A percentile compares a stretch with the other conserved stretches of the same genome.
Evolutionary conservation across 53 echinoderm and acorn worm genomes (phyloP).

Genomic region (Echinometra lucunter): DNA sequence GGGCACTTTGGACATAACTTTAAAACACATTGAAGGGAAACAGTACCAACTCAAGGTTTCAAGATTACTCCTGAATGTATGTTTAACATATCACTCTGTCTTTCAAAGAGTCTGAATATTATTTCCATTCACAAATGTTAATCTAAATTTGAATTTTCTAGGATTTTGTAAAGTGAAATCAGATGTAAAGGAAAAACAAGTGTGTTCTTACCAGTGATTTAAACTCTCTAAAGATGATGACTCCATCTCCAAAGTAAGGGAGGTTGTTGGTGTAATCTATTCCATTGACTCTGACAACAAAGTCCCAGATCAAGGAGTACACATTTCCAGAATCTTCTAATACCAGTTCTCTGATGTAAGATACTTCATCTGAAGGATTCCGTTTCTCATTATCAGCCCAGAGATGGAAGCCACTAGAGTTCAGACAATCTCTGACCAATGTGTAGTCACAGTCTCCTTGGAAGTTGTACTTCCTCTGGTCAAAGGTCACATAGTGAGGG

Average conservation of each 20-base stretch:
- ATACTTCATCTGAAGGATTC: constrained; percentile 74
- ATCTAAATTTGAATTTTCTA: too few species aligned
- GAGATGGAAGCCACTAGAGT: constrained; percentile 69
- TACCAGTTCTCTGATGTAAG: constrained; percentile 76
- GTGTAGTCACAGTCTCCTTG: constrained; percentile 83
- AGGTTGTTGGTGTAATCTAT: constrained; percentile 69
- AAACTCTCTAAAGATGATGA: constrained; percentile 31
- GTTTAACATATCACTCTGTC: too few species aligned
- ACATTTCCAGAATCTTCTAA: constrained; percentile 59
- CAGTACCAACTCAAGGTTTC: too few species aligned
- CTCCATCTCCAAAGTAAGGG: constrained; percentile 66
- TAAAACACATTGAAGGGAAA: too few species aligned
- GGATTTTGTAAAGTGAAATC: background rate
- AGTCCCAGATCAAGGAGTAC: constrained; percentile 71
- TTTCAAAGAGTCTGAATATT: too few species aligned
- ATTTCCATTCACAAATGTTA: too few species aligned
- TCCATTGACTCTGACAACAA: constrained; percentile 74
- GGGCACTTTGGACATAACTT: too few species aligned
- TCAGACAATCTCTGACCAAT: constrained; percentile 70
- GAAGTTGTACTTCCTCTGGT: constrained; percentile 77
- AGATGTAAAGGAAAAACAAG: background rate
- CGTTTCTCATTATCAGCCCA: constrained; percentile 74
- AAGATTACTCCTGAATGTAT: too few species aligned
- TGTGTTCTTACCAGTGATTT: constrained; percentile 31
- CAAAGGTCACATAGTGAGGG: constrained; percentile 79